Conservation (phyloP, 2,888 invertebrate species). For the Catocala nupta region DNA sequence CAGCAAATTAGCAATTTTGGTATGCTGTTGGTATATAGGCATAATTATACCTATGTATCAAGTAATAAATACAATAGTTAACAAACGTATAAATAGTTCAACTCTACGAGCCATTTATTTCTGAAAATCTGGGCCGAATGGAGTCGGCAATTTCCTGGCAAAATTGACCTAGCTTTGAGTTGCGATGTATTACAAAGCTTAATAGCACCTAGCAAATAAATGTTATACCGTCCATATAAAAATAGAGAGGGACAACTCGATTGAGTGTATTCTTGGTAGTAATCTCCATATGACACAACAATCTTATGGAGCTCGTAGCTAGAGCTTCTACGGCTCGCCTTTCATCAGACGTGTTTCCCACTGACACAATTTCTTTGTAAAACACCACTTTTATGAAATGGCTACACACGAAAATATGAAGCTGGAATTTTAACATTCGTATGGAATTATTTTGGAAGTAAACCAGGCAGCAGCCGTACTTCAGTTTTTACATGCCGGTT, state of each 20-base stretch:
- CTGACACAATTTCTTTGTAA: slow-evolving; percentile 70
- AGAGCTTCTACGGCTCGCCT: slow-evolving; percentile 26
- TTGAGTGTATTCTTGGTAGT: slow-evolving; percentile 18
- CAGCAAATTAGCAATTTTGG: too few relatives aligned
- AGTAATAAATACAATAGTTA: too few relatives aligned
- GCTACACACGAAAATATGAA: slow-evolving; percentile 52
- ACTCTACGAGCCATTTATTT: too few relatives aligned
- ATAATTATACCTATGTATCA: too few relatives aligned
- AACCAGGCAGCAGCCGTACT: slow-evolving; percentile 21
- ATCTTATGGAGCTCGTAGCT: slow-evolving; percentile 8
- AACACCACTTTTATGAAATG: slow-evolving; percentile 61
- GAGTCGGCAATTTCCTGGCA: background rate
- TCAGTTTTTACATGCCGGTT: background rate
- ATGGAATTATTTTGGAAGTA: slow-evolving; percentile 39
- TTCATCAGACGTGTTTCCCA: slow-evolving; percentile 50
- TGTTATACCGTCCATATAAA: background rate
- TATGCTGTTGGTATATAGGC: too few relatives aligned
- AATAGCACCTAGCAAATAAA: background rate
- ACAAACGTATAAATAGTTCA: too few relatives aligned
- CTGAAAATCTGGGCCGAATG: too few relatives aligned
- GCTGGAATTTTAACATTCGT: slow-evolving; percentile 46
- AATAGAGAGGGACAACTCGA: background rate
- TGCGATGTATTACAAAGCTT: background rate
- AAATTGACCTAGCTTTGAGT: slow-evolving; percentile 3
- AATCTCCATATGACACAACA: slow-evolving; percentile 18